A percentile compares a stretch with the other conserved stretches of the same genome.
phyloP scores from a whole-genome alignment of 2,888 invertebrate species.

The Amaurobius ferox region DNA sequence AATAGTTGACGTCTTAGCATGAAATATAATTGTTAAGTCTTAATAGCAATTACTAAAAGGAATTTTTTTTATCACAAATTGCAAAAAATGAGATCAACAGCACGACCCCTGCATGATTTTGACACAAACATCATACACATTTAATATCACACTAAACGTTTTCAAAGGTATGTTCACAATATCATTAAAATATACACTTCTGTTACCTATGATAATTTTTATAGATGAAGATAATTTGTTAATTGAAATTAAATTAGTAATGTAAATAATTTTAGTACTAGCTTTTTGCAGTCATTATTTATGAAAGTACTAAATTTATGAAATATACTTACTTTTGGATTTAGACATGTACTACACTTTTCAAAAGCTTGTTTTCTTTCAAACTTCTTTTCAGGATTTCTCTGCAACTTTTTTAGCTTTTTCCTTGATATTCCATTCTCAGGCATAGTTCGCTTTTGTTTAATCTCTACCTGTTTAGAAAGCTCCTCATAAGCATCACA shows the following conservation, averaged over 20 bases:
- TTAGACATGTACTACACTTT: constrained; percentile 71
- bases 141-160: too few relatives aligned
- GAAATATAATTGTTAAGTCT: too few relatives aligned
- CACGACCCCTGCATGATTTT: too few relatives aligned
- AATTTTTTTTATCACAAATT: too few relatives aligned
- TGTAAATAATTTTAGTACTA: not conserved
- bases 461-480: not conserved
- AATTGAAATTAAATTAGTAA: not conserved
- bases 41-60: too few relatives aligned
- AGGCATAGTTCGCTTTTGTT: constrained; percentile 22
- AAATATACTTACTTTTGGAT: constrained; percentile 65
- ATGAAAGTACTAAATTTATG: not conserved
- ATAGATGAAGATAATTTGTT: not conserved
- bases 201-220: not conserved
- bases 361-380: constrained; percentile 52
- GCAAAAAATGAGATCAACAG: too few relatives aligned
- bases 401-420: constrained; percentile 88
- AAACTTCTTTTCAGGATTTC: constrained; percentile 83
- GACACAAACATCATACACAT: too few relatives aligned
- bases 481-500: not conserved
- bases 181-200: not conserved
- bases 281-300: not conserved
- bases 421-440: constrained; percentile 82
- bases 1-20: too few relatives aligned
- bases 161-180: not conserved